Evolutionary conservation across 2,797 vertebrate genomes (phyloP).

Genomic region (Basileuterus tristriatus): DNA sequence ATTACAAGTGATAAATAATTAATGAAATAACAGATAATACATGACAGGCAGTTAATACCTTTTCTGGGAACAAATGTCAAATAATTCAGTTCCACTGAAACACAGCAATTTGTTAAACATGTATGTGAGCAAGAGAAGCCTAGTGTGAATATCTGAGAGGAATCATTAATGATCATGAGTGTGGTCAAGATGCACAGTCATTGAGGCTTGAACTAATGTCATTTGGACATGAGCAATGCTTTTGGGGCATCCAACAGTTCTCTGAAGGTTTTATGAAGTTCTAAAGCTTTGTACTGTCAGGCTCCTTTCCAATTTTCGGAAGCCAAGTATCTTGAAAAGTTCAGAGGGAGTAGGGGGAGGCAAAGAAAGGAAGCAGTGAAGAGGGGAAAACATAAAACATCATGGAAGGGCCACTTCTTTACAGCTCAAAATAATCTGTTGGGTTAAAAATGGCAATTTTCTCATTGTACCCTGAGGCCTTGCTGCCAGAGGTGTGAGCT

Average conservation of each 20-base stretch:
- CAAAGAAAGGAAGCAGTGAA: accelerated
- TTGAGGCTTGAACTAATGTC: background rate
- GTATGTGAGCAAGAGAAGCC: background rate
- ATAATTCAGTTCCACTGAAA: background rate
- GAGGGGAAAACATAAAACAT: background rate
- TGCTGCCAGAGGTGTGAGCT: background rate
- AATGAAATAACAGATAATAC: background rate
- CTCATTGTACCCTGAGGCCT: background rate
- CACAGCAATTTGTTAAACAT: background rate
- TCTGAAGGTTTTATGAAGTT: background rate
- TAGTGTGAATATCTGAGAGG: background rate
- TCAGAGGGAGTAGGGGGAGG: accelerated
- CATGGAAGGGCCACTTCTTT: background rate
- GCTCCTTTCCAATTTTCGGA: background rate
- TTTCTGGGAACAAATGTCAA: background rate
- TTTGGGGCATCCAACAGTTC: background rate
- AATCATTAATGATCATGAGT: background rate
- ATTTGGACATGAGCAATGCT: background rate
- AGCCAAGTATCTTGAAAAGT: background rate
- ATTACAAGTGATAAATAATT: constrained; percentile 10
- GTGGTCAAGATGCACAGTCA: background rate
- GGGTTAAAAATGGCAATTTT: background rate
- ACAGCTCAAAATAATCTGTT: background rate
- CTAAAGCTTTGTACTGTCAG: background rate
- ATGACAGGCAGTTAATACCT: background rate